Evolutionary conservation across 2,113 vertebrate genomes (phyloP), one percentile per base, ranked within the genome.

Genomic region (Salminus brasiliensis): DNA sequence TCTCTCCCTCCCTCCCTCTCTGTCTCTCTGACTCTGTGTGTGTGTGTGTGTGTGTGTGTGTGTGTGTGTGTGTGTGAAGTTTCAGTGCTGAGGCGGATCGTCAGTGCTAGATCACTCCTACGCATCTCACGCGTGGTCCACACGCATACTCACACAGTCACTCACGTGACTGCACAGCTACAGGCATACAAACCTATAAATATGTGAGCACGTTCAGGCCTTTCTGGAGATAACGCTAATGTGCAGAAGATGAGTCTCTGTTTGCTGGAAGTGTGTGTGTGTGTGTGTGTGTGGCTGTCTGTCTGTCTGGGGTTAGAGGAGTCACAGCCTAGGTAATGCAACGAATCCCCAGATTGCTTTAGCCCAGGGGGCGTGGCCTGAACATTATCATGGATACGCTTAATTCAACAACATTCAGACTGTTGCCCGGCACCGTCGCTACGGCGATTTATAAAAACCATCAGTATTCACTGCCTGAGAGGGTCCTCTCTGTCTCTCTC

Each of bases 1-100:
- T 63, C 85, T 80, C 55, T 79, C 43, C 80, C 52, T 73, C 9
- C 16, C 60, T 34, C 60, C 34, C 60, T 32, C 27, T 59, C 72
- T 41, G 25, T 13, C 23, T 41, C 74, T 67, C 34, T 23, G 43
- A 25, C 1, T 18, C 71, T 55, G 11, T 34, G 30, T 29, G 27
- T 52, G 62, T 74, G 74, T 81, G 10, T 69, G 27, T 62, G 23
- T 79, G 36, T 49, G 45, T 18, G 45, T 49, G 52, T 53, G 52
- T 23, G 52, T 53, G 52, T n/a, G 13, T 15, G 45, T 47, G 13
- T 15, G 13, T 15, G 7, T 57, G 16, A 47, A 1, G n/a, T 29
- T 1, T 70, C 53, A 32, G 10, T 27, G 30, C 32, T 59, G 66
- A 60, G 39, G n/a, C 18, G 57, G 49, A 66, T 21, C 7, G 43